Conservation (phyloP, 2,888 invertebrate species). For the Sepioteuthis lessoniana region DNA sequence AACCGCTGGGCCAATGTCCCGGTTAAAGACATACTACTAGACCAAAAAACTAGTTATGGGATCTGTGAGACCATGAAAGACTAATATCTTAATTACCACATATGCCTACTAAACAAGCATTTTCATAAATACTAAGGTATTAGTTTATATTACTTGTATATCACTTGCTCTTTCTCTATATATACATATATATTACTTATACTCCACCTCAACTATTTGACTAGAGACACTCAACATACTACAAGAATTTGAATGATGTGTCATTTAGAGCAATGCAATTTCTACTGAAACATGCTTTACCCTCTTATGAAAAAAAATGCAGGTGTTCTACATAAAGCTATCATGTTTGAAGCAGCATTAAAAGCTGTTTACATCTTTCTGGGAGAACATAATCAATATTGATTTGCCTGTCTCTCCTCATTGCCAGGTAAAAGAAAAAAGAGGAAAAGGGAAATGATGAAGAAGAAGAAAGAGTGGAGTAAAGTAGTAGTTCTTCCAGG, state of each 20-base stretch:
- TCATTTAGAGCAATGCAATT: neutral
- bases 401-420: neutral
- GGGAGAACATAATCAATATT: neutral
- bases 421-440: neutral
- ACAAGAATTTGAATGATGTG: neutral
- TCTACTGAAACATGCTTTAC: constrained; percentile 15
- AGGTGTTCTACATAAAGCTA: neutral
- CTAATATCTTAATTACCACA: neutral
- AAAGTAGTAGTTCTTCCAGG: neutral
- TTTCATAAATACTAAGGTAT: too few species aligned
- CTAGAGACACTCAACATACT: too few species aligned
- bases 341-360: constrained; percentile 12
- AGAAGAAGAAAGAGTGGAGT: neutral
- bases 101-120: too few species aligned
- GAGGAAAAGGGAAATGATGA: neutral
- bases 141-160: too few species aligned
- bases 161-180: too few species aligned
- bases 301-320: neutral
- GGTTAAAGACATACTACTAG: neutral
- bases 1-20: too few species aligned
- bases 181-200: too few species aligned
- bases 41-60: neutral
- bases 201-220: too few species aligned
- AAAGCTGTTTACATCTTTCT: constrained; percentile 23
- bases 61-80: neutral